phyloP scores from a whole-genome alignment of 1,140 invertebrate genomes.

The Drosophila auraria region DNA sequence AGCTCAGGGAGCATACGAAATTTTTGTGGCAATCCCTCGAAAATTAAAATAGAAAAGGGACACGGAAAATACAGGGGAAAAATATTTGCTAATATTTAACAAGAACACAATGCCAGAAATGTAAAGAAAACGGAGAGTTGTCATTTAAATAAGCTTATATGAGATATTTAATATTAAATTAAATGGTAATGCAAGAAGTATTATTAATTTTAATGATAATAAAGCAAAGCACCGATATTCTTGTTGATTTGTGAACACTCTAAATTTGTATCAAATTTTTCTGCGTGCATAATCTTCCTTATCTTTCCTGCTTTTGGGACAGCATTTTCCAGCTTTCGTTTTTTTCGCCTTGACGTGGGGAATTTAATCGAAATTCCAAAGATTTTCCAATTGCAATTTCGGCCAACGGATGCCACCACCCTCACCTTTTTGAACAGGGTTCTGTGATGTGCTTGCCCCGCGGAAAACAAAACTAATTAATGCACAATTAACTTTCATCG shows the following conservation, averaged over 20 bases:
- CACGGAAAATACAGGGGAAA: not conserved
- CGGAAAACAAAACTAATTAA: constrained; percentile 32
- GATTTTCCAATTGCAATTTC: constrained; percentile 59
- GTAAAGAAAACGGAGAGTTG: not conserved
- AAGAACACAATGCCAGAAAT: not conserved
- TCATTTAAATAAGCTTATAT: not conserved
- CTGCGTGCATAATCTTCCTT: not conserved
- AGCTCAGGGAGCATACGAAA: constrained; percentile 45
- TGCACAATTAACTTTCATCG: constrained; percentile 31
- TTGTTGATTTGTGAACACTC: not conserved
- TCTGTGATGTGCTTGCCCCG: no score
- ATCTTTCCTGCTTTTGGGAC: constrained; percentile 7
- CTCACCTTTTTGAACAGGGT: not conserved
- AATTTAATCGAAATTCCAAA: constrained; percentile 70
- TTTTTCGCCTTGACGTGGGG: constrained; percentile 37
- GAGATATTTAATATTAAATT: not conserved
- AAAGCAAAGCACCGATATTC: no score
- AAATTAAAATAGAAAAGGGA: constrained; percentile 8
- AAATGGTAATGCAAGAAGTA: not conserved
- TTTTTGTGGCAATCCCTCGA: constrained; percentile 42
- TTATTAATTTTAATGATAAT: not conserved
- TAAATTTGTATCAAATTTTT: constrained; percentile 8
- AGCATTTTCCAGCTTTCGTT: constrained; percentile 26
- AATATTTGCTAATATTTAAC: constrained; percentile 12
- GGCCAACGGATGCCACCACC: not conserved